These are phyloP conservation scores for Struthidea cinerea DNA, from an alignment of 2,113 vertebrate species.

Conservation along the genomic window DNA sequence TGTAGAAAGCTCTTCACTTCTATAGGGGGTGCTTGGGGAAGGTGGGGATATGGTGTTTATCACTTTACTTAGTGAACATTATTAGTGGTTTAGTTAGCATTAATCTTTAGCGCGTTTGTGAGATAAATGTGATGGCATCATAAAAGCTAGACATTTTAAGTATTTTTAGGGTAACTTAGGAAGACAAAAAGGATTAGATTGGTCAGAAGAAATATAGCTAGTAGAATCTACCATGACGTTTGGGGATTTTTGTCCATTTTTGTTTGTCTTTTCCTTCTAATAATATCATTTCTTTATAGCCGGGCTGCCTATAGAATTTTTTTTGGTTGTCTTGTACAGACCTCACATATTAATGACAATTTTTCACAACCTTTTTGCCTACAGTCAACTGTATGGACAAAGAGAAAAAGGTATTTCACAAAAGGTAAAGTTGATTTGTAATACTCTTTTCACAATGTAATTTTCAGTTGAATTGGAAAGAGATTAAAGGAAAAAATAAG, in stretches of 20 bases:
- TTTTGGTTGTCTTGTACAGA: not conserved
- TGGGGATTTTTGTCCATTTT: not conserved
- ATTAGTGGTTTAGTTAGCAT: not conserved
- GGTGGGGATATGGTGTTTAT: not conserved
- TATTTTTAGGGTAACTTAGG: not conserved
- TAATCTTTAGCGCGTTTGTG: not conserved
- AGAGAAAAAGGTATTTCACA: not conserved
- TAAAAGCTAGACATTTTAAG: not conserved
- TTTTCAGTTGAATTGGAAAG: not conserved
- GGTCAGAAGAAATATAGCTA: not conserved
- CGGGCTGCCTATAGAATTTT: not conserved
- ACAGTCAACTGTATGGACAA: not conserved
- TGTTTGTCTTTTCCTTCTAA: not conserved
- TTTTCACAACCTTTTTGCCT: not conserved
- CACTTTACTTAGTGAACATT: not conserved
- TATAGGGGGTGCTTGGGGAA: rapidly evolving
- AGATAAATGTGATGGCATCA: not conserved
- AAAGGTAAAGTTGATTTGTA: not conserved
- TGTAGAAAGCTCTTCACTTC: not conserved
- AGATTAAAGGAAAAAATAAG: constrained; percentile 6
- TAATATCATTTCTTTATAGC: not conserved
- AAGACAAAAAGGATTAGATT: not conserved
- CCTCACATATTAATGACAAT: not conserved
- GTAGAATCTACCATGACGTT: not conserved
- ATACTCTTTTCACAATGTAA: not conserved